Evolutionary conservation across 1,140 invertebrate species (phyloP), one percentile per base, ranked within the genome.

Genomic region (Lasioglossum albipes): DNA sequence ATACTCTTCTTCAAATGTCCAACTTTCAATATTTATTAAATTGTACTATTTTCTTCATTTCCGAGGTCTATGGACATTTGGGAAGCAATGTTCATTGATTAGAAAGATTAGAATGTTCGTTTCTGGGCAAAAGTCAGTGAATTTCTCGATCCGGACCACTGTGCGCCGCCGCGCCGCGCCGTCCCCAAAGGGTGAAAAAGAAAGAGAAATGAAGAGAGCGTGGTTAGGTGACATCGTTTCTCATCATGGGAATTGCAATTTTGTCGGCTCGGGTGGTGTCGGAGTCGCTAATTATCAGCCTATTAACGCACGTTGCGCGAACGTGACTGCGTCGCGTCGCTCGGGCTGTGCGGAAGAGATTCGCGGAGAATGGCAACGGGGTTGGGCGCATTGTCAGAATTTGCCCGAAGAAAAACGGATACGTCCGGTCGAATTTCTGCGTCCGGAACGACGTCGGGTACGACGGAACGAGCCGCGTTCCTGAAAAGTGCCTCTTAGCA

Each of bases 401-500:
- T 22, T 7, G 16, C 0, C 2, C 18, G 16, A 67, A 49, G 41
- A 54, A 64, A 66, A 68, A 52, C 42, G 70, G 36, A 69, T 67
- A 79, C 20, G 66, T 9, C 41, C 36, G 61, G 67, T 84, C 70
- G 80, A 83, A 87, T 81, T 59, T 81, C 62, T 67, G 65, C 82
- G 76, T 78, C 59, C 71, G 61, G 75, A 64, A 85, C 70, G 75
- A 45, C 41, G 66, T 67, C 78, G 62, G 31, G 45, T 27, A 27
- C 27, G 2, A n/a, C 57, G 69, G 57, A 84, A 84, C 66, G 69
- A 71, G 62, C 54, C 65, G 68, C 66, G 67, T 80, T 77, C 79
- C 59, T 75, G 87, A 75, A 88, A 85, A 79, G 81, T 79, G 79
- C 82, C 87, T 87, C 81, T 88, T 87, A 88, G 85, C 85, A 85